Percentiles rank a stretch among this genome's conserved stretches.
These are phyloP conservation scores for Motacilla tschutschensis DNA, from an alignment of 2,113 vertebrate species.

Conservation along the genomic window DNA sequence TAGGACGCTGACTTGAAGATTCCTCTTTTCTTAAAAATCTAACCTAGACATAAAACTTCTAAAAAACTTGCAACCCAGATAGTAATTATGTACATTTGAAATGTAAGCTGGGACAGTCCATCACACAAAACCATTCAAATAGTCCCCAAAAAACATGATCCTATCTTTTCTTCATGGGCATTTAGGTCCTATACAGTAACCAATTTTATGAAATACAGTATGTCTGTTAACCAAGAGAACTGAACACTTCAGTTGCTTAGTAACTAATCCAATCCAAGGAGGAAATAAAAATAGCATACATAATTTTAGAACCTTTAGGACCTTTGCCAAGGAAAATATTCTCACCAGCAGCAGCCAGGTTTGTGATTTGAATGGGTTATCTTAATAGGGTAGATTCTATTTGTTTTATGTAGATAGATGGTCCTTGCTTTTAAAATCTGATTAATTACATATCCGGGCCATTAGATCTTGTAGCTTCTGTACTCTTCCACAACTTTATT, in stretches of 20 bases:
- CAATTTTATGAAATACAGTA: slow-evolving; percentile 55
- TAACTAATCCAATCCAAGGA: slow-evolving; percentile 78
- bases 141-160: neutral
- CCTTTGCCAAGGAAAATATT: slow-evolving; percentile 74
- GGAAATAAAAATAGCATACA: slow-evolving; percentile 77
- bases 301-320: slow-evolving; percentile 78
- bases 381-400: slow-evolving; percentile 43
- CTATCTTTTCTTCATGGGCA: neutral
- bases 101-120: neutral
- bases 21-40: neutral
- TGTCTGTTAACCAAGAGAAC: slow-evolving; percentile 74
- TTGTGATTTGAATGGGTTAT: slow-evolving; percentile 62
- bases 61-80: neutral
- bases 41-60: neutral
- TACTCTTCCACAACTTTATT: slow-evolving; percentile 27
- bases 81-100: neutral
- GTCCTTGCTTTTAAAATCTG: slow-evolving; percentile 16
- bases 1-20: neutral
- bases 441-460: neutral
- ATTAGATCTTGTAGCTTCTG: slow-evolving; percentile 19
- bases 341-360: slow-evolving; percentile 65
- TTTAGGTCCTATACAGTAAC: slow-evolving; percentile 28
- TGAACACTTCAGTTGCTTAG: slow-evolving; percentile 78
- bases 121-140: neutral
- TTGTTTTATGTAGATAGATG: slow-evolving; percentile 30